phyloP scores from a whole-genome alignment of 1,140 invertebrate species.

The Drosophila sp. region DNA sequence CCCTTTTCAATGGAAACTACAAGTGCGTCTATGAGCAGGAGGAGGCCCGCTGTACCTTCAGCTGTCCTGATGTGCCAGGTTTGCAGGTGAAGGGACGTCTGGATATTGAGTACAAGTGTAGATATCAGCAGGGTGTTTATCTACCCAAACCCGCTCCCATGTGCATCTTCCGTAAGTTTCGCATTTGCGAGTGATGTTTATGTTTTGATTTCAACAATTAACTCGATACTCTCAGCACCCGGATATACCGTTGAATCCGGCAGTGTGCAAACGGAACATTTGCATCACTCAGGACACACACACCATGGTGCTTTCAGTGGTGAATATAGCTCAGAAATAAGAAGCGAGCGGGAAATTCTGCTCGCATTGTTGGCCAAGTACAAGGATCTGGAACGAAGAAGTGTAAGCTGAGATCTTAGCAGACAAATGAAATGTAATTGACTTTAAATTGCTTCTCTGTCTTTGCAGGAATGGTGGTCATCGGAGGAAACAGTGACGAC shows the following conservation, averaged over 20 bases:
- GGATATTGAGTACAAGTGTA: constrained; percentile 88
- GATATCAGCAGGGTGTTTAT: constrained; percentile 89
- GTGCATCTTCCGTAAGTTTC: constrained; percentile 89
- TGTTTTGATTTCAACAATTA: not conserved
- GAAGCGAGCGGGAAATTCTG: constrained; percentile 63
- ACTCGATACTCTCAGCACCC: constrained; percentile 40
- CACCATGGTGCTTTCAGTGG: constrained; percentile 50
- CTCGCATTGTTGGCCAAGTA: constrained; percentile 72
- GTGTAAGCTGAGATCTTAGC: constrained; percentile 47
- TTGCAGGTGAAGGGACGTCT: constrained; percentile 85
- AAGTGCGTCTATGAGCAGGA: constrained; percentile 88
- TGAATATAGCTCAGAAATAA: constrained; percentile 42
- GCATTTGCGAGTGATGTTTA: not conserved
- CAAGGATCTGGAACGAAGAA: constrained; percentile 61
- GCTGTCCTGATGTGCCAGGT: constrained; percentile 87
- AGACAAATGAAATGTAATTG: not conserved
- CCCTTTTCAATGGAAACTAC: constrained; percentile 90
- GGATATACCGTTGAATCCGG: constrained; percentile 61
- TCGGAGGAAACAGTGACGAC: constrained; percentile 70
- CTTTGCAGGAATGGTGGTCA: constrained; percentile 78
- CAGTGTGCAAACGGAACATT: constrained; percentile 15
- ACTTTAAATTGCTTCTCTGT: not conserved
- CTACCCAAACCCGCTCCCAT: constrained; percentile 89
- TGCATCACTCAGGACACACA: constrained; percentile 34
- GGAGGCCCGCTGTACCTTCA: constrained; percentile 87